These are phyloP conservation scores for Propithecus coquereli DNA, from an alignment of 2,113 vertebrate genomes.

Conservation along the genomic window DNA sequence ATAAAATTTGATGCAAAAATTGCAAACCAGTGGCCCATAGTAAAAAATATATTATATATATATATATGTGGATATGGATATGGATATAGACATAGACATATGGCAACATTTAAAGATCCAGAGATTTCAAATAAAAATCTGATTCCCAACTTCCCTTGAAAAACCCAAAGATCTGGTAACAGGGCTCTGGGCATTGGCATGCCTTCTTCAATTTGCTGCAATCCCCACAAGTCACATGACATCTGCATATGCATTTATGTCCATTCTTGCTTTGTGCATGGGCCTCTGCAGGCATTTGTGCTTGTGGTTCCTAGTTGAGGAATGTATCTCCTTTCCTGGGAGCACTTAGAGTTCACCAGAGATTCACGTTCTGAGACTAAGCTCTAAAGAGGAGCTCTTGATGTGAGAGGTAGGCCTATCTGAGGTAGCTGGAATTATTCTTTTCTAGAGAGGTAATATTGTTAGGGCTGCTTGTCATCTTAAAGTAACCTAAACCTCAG, in stretches of 20 bases:
- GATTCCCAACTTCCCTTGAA: background rate
- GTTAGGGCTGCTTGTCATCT: background rate
- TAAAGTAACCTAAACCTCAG: background rate
- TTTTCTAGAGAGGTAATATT: background rate
- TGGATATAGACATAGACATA: background rate
- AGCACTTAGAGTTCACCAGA: background rate
- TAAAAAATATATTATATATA: background rate
- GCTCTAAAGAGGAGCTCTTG: background rate
- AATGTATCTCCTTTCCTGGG: background rate
- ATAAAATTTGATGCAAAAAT: background rate
- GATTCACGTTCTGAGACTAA: background rate
- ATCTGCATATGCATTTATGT: background rate
- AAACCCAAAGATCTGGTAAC: background rate
- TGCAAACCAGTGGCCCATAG: background rate
- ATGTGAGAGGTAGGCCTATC: background rate
- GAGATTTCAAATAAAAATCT: conserved; percentile 6
- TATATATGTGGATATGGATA: background rate
- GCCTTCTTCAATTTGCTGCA: background rate
- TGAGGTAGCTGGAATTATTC: background rate
- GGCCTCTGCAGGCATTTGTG: background rate
- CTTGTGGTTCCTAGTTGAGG: background rate
- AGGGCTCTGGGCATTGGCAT: background rate
- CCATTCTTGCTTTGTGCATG: background rate
- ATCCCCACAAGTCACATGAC: background rate
- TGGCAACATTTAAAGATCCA: background rate